Percentiles rank a stretch among this genome's conserved stretches.
These are phyloP conservation scores for Hirundichthys speculiger DNA, from an alignment of 2,113 vertebrate species.

Conservation along the genomic window DNA sequence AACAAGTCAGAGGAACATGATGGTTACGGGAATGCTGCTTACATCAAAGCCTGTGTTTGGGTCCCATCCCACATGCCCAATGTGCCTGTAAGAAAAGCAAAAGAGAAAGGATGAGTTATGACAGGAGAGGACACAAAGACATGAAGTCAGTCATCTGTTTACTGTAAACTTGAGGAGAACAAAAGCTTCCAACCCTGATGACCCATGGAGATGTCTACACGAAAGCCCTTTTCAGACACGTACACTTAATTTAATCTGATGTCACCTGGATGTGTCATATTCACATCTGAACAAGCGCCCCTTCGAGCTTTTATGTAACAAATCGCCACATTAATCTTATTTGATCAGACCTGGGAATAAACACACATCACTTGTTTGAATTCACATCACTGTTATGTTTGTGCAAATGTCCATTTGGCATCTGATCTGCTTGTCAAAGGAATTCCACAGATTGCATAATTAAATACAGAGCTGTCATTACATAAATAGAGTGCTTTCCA, in stretches of 20 bases:
- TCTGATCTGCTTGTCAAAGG: no score
- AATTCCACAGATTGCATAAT: no score
- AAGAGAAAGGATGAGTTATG: neutral
- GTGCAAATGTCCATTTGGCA: no score
- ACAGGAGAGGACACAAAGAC: neutral
- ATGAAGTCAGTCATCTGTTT: neutral
- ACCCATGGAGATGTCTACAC: no score
- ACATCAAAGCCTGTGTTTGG: constrained; percentile 99
- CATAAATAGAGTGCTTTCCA: no score
- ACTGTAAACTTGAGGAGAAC: neutral
- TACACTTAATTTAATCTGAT: neutral
- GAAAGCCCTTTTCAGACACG: no score
- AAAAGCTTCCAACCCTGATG: no score
- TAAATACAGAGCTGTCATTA: no score
- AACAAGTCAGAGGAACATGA: neutral
- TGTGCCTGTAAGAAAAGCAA: constrained; percentile 81
- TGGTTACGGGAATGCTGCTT: constrained; percentile 71
- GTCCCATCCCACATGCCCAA: constrained; percentile 98
- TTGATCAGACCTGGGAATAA: no score
- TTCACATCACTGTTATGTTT: no score
- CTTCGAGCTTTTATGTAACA: neutral
- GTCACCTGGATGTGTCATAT: neutral
- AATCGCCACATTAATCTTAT: no score
- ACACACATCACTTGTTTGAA: no score
- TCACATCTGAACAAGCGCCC: neutral